Evolutionary conservation across 1,140 invertebrate species (phyloP), one percentile per base, ranked within the genome.

Genomic region (Helicorthomorpha holstii): DNA sequence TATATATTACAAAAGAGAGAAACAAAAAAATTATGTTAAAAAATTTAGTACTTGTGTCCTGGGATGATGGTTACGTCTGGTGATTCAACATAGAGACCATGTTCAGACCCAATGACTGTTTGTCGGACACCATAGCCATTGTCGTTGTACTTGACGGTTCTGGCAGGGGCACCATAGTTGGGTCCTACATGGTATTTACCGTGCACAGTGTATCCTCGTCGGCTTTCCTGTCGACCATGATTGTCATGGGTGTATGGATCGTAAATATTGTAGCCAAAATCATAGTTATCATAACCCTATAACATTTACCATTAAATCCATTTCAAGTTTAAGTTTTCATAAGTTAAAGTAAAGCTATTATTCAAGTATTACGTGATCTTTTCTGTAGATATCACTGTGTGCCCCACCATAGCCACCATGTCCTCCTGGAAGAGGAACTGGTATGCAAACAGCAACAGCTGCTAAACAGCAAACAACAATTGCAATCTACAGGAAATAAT

Each of bases 81-180:
- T 3, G 50, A 25, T 10, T 52, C 14, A n/a, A 52, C 43, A 26
- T 52, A 52, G 43, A 52, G 50, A 3, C 50, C 50, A 27, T 52
- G 3, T 12, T 3, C 21, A 27, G 10, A 3, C 3, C 50, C 50
- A 7, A 34, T 10, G 22, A 52, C 50, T 4, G 14, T n/a, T 22
- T 49, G 42, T 19, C 27, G 43, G 23, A 42, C 27, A n/a, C 50
- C 50, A 24, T 27, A 12, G 22, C 49, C 23, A n/a, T 27, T 24
- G 4, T 46, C n/a, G 7, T 7, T 19, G 50, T 52, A 52, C 10
- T 52, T 26, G 22, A 47, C 43, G n/a, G n/a, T n/a, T 10, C 19
- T 21, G 43, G 19, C 19, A 19, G 10, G 7, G 41, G 51, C 14
- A 26, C 50, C 50, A 26, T 52, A 52, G 16, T 46, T 46, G 22